Evolutionary conservation across 2,113 vertebrate species (phyloP).

Genomic region (Mirounga angustirostris): DNA sequence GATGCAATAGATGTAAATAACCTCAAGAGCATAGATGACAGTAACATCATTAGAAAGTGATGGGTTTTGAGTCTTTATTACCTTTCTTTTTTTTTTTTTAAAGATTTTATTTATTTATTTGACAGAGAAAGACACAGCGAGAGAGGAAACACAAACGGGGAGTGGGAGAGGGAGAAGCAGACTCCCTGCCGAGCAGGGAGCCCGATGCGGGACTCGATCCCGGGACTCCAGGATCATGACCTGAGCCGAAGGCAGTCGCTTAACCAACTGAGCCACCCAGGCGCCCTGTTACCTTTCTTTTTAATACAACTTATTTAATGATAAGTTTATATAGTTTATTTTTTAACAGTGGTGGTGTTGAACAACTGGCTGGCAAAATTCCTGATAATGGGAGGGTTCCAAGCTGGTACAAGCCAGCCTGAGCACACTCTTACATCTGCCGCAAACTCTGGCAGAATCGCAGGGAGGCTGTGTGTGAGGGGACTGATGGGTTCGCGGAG

Average conservation of each 20-base stretch:
- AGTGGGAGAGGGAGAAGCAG: too few relatives aligned
- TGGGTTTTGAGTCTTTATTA: not conserved
- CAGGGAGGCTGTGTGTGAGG: not conserved
- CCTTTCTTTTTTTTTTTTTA: not conserved
- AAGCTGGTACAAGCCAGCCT: not conserved
- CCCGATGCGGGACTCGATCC: too few relatives aligned
- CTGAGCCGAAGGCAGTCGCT: too few relatives aligned
- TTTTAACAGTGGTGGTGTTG: not conserved
- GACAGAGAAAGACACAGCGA: too few relatives aligned
- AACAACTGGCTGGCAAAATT: not conserved
- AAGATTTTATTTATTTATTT: too few relatives aligned
- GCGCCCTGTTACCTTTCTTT: not conserved
- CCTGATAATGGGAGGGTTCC: not conserved
- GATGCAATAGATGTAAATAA: not conserved
- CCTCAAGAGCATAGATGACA: not conserved
- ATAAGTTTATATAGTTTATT: not conserved
- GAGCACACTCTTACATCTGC: not conserved
- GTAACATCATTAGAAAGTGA: not conserved
- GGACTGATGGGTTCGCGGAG: not conserved
- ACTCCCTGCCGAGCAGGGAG: too few relatives aligned
- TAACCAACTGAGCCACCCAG: too few relatives aligned
- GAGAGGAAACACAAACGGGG: too few relatives aligned
- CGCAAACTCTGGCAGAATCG: not conserved
- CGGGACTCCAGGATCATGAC: too few relatives aligned
- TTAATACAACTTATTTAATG: not conserved